Evolutionary conservation across 2,113 vertebrate genomes (phyloP).

Genomic region (Pongo abelii): DNA sequence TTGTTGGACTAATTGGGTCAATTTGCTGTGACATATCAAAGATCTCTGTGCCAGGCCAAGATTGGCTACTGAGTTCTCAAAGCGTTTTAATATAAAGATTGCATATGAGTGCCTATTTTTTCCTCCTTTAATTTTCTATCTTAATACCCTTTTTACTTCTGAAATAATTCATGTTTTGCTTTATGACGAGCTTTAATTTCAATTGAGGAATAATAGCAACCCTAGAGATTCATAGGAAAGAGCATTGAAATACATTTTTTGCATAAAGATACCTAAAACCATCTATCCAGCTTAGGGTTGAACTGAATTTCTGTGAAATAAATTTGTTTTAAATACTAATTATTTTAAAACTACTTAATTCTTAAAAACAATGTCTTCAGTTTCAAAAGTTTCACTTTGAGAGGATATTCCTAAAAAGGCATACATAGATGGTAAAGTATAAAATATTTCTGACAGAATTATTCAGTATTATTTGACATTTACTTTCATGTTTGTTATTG

Average conservation of each 20-base stretch:
- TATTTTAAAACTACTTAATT: slow-evolving; percentile 39
- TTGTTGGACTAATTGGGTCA: background rate
- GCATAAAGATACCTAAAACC: slow-evolving; percentile 9
- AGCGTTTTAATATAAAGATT: background rate
- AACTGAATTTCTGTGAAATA: slow-evolving; percentile 51
- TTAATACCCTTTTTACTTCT: background rate
- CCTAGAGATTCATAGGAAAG: background rate
- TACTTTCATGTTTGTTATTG: slow-evolving; percentile 69
- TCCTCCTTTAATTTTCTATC: background rate
- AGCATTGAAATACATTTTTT: background rate
- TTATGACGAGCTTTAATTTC: slow-evolving; percentile 44
- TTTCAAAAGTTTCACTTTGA: slow-evolving; percentile 55
- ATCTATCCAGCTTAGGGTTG: background rate
- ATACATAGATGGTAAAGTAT: slow-evolving; percentile 49
- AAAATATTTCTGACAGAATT: slow-evolving; percentile 57
- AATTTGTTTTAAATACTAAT: slow-evolving; percentile 53
- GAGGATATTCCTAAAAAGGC: slow-evolving; percentile 50
- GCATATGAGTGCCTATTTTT: background rate
- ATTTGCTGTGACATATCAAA: background rate
- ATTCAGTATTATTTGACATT: slow-evolving; percentile 73
- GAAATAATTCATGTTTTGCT: slow-evolving; percentile 28
- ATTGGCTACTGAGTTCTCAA: background rate
- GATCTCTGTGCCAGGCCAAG: background rate
- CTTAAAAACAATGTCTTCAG: slow-evolving; percentile 56
- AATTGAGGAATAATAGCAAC: slow-evolving; percentile 23